These are phyloP conservation scores for Rhagophthalmus giganteus DNA, from an alignment of 2,888 invertebrate genomes.

Conservation along the genomic window DNA sequence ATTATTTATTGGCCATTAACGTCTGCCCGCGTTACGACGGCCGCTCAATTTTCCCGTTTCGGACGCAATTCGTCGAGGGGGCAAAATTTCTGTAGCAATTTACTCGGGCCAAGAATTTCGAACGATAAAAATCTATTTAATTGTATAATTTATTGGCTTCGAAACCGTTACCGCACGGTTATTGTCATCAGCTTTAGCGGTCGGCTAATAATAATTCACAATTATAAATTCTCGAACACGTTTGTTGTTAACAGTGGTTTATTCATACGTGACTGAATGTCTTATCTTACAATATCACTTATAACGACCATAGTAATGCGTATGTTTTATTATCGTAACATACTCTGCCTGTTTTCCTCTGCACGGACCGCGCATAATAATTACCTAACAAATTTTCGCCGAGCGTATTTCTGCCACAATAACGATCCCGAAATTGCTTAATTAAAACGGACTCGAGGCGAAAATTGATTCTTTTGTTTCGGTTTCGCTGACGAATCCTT, in stretches of 20 bases:
- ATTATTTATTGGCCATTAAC: conserved; percentile 41
- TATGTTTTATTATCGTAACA: conserved; percentile 30
- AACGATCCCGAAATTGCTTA: too few species aligned
- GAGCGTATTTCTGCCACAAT: too few species aligned
- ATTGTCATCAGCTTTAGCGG: conserved; percentile 24
- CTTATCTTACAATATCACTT: conserved; percentile 27
- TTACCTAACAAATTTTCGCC: too few species aligned
- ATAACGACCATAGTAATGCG: conserved; percentile 21
- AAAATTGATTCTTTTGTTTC: conserved; percentile 23
- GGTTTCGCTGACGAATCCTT: conserved; percentile 33
- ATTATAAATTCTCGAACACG: conserved; percentile 46
- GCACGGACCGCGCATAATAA: conserved; percentile 17
- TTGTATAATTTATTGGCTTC: conserved; percentile 9
- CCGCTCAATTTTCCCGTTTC: conserved; percentile 30
- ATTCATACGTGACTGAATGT: conserved; percentile 31
- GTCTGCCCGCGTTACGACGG: conserved; percentile 35
- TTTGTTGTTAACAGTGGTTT: conserved; percentile 42
- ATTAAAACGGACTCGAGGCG: conserved; percentile 14
- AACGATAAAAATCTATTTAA: conserved; percentile 18
- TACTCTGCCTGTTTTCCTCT: conserved; percentile 24
- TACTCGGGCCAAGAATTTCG: conserved; percentile 15
- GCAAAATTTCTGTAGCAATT: too few species aligned
- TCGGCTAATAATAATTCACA: conserved; percentile 39
- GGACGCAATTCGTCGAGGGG: conserved; percentile 15
- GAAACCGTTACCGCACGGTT: conserved; percentile 23